Evolutionary conservation across 2,797 vertebrate genomes (phyloP), one percentile per base, ranked within the genome.

Genomic region (Benthosema pterotum): DNA sequence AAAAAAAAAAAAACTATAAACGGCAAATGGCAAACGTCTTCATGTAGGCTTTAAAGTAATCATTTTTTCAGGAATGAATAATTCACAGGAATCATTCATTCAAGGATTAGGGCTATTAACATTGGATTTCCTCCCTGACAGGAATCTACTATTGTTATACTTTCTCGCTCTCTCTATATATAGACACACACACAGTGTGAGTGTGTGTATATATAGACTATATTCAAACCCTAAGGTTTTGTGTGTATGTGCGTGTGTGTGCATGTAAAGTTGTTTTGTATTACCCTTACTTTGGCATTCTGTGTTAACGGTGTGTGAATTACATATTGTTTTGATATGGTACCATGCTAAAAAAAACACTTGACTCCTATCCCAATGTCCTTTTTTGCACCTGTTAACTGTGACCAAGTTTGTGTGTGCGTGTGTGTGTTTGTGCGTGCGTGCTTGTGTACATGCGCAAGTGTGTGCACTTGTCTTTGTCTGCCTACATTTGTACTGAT

Each of bases 301-400:
- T 86, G 69, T 90, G 83, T 88, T 87, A 80, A 89, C 69, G 25
- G 77, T 87, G 80, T 77, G 82, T 90, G 78, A 87, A 85, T 65
- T 83, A 63, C 90, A 85, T 82, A 81, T 89, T 89, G 84, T 91
- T 87, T 89, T 86, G 71, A 85, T 78, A 87, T 82, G 90, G 91
- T 92, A 92, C 89, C 19, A 9, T 83, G 83, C 83, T 91, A 82
- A 91, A 87, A 89, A 25, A 4, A 25, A 25, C n/a, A 38, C 88
- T 90, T 90, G 88, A 91, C 88, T 91, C 86, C 89, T 89, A 87
- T 86, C 79, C 63, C 82, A 75, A 79, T 79, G 82, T 89, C 79
- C 77, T 90, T 87, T n/a, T 85, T 87, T 85, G 83, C 88, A 87
- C 89, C 89, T 87, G 85, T 89, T 88, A 87, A 90, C 91, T 92